phyloP scores from a whole-genome alignment of 2,113 vertebrate species.

The Pandion haliaetus region DNA sequence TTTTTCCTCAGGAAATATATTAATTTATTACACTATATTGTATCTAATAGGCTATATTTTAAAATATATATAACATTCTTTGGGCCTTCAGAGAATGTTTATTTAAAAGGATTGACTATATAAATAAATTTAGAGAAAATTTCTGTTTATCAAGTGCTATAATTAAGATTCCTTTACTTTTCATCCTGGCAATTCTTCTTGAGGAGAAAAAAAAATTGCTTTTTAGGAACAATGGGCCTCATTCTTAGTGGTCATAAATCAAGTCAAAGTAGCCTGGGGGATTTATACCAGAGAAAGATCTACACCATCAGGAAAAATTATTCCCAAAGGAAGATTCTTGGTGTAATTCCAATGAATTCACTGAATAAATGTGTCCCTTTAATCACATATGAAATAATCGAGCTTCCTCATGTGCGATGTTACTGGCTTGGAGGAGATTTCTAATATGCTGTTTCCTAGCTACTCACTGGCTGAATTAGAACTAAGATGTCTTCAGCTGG shows the following conservation, averaged over 20 bases:
- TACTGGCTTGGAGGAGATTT: background rate
- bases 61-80: background rate
- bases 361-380: conserved; percentile 6
- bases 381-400: background rate
- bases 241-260: background rate
- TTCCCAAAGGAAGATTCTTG: background rate
- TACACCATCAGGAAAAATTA: background rate
- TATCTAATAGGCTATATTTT: background rate
- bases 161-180: background rate
- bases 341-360: background rate
- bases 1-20: background rate
- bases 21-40: background rate
- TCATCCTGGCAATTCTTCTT: background rate
- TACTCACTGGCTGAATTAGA: background rate
- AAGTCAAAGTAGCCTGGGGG: background rate
- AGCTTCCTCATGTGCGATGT: background rate
- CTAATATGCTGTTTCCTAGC: background rate
- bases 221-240: background rate
- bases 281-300: background rate
- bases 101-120: background rate
- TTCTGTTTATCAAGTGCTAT: background rate
- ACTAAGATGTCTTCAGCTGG: background rate
- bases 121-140: background rate
- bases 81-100: background rate
- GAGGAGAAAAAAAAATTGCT: background rate